Percentiles rank a stretch among this genome's conserved stretches.
These are phyloP conservation scores for Syngnathus scovelli DNA, from an alignment of 2,113 vertebrate genomes.

Conservation along the genomic window DNA sequence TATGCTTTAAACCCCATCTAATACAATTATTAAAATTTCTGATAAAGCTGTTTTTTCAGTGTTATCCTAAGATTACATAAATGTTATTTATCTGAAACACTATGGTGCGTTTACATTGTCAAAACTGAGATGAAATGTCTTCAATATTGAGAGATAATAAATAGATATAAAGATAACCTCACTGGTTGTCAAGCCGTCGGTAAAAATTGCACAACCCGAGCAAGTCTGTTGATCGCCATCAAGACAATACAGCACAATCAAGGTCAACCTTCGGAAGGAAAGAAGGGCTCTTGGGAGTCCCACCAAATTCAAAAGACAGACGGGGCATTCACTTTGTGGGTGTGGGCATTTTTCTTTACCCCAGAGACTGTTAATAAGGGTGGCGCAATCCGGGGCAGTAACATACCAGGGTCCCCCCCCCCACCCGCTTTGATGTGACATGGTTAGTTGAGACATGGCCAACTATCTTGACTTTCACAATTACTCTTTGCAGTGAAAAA, in stretches of 20 bases:
- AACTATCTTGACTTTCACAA: slow-evolving; percentile 13
- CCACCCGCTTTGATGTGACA: slow-evolving; percentile 23
- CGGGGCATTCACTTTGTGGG: slow-evolving; percentile 16
- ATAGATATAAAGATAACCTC: background rate
- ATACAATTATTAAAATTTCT: too few relatives aligned
- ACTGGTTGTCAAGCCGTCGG: background rate
- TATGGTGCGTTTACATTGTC: background rate
- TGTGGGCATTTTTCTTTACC: slow-evolving; percentile 35
- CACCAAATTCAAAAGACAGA: slow-evolving; percentile 37
- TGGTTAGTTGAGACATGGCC: slow-evolving; percentile 8
- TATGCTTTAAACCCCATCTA: too few relatives aligned
- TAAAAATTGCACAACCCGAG: slow-evolving; percentile 11
- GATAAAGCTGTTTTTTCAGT: too few relatives aligned
- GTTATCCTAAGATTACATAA: too few relatives aligned
- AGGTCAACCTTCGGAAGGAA: slow-evolving; percentile 42
- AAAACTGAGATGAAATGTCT: background rate
- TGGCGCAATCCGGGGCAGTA: slow-evolving; percentile 35
- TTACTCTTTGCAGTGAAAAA: slow-evolving; percentile 22
- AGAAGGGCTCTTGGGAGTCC: slow-evolving; percentile 29
- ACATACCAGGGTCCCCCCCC: slow-evolving; percentile 42
- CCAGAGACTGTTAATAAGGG: slow-evolving; percentile 48
- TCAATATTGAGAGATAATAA: background rate
- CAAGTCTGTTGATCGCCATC: slow-evolving; percentile 21
- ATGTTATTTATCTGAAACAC: too few relatives aligned
- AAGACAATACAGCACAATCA: slow-evolving; percentile 16